These are phyloP conservation scores for Setipinna tenuifilis DNA, from an alignment of 2,797 vertebrate genomes.

Conservation along the genomic window DNA sequence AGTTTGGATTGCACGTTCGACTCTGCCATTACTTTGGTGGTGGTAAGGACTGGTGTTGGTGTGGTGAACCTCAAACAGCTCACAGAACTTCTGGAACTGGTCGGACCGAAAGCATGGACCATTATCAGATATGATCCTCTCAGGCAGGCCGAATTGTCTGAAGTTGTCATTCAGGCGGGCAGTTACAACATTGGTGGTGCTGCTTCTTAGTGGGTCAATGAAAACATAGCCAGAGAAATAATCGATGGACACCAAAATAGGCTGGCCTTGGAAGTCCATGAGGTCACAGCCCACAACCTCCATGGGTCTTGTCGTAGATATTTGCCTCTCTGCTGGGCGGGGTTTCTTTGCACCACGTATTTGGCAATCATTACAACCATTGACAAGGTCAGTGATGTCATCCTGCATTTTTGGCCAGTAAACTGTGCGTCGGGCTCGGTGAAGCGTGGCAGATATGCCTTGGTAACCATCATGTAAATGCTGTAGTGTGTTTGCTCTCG, in stretches of 20 bases:
- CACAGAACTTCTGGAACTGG: slow-evolving; percentile 27
- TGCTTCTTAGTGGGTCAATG: slow-evolving; percentile 21
- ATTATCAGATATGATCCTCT: slow-evolving; percentile 19
- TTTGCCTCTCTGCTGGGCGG: slow-evolving; percentile 19
- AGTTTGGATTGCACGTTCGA: slow-evolving; percentile 14
- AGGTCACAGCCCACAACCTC: slow-evolving; percentile 19
- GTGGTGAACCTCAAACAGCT: slow-evolving; percentile 25
- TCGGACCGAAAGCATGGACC: slow-evolving; percentile 20
- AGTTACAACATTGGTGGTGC: slow-evolving; percentile 25
- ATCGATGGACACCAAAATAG: slow-evolving; percentile 11
- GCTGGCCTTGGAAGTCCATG: slow-evolving; percentile 21
- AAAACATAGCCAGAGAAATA: slow-evolving; percentile 14
- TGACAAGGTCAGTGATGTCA: neutral
- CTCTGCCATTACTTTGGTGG: slow-evolving; percentile 14
- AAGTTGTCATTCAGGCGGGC: slow-evolving; percentile 14
- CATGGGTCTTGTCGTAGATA: slow-evolving; percentile 23
- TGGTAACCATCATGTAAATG: too few species aligned
- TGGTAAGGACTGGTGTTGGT: slow-evolving; percentile 14
- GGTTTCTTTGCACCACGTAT: slow-evolving; percentile 25
- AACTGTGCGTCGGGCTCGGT: neutral
- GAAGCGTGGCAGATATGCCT: too few species aligned
- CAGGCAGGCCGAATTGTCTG: neutral
- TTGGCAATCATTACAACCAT: slow-evolving; percentile 1
- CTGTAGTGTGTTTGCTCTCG: too few species aligned
- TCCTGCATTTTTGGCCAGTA: slow-evolving; percentile 5